phyloP scores from a whole-genome alignment of 2,888 invertebrate species.

The Hydrotaea cyrtoneurina region DNA sequence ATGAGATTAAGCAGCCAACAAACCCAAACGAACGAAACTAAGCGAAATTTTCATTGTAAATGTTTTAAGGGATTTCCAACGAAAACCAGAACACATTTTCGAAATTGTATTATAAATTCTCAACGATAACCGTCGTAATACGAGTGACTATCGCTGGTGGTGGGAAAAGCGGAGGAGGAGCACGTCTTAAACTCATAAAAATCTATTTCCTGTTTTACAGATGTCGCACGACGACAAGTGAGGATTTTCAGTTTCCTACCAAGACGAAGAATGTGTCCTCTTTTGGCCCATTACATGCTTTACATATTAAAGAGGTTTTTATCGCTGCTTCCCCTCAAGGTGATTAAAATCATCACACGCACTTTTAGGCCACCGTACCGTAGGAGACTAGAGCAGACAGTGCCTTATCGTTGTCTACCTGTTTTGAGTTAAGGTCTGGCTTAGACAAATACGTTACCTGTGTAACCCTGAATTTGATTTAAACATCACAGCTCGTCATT shows the following conservation, averaged over 20 bases:
- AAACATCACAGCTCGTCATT: constrained; percentile 31
- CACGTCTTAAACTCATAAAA: constrained; percentile 35
- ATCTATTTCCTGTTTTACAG: constrained; percentile 53
- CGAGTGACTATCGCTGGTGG: background rate
- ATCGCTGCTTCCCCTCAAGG: constrained; percentile 21
- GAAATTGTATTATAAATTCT: background rate
- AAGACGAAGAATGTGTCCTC: background rate
- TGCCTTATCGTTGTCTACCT: background rate
- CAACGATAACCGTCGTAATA: background rate
- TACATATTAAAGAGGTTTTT: constrained; percentile 57
- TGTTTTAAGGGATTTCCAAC: background rate
- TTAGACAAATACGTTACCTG: constrained; percentile 44
- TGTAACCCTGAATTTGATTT: constrained; percentile 19
- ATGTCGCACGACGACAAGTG: background rate
- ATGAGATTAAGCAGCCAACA: constrained; percentile 33
- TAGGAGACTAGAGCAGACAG: background rate
- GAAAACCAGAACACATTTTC: background rate
- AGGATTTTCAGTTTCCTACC: background rate
- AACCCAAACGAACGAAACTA: background rate
- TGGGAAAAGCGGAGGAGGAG: background rate
- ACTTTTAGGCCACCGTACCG: background rate
- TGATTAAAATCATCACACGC: constrained; percentile 50
- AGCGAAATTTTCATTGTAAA: background rate
- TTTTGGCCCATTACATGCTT: constrained; percentile 41
- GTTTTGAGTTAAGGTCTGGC: background rate